Evolutionary conservation across 2,888 invertebrate species (phyloP).

Genomic region (Sepiola atlantica): DNA sequence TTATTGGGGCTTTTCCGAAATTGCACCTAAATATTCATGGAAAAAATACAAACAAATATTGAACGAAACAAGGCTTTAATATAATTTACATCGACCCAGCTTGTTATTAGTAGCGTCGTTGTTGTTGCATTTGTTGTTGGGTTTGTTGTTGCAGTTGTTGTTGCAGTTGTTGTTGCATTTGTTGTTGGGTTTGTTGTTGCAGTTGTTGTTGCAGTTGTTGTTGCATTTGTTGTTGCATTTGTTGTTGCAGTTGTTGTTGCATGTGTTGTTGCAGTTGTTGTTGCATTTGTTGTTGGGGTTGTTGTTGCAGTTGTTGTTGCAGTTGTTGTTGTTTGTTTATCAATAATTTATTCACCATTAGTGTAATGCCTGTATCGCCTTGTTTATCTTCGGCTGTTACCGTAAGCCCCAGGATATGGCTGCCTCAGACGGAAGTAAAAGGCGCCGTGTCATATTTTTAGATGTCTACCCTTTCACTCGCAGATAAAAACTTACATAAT

Average conservation of each 20-base stretch:
- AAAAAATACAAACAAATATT: no score
- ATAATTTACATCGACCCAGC: no score
- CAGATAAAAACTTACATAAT: conserved; percentile 11
- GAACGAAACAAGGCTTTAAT: no score
- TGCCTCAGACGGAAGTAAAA: background rate
- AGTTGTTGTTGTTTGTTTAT: background rate
- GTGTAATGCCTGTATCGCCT: background rate
- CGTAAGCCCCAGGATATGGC: background rate
- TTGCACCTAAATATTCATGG: no score
- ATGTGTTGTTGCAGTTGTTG: background rate
- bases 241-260: background rate
- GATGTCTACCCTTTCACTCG: background rate
- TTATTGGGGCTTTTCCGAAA: no score
- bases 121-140: background rate
- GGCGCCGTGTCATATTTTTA: conserved; percentile 1
- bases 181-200: background rate
- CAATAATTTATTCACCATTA: conserved; percentile 32
- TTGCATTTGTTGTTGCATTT: background rate
- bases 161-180: background rate
- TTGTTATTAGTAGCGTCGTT: background rate
- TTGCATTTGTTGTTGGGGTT: background rate
- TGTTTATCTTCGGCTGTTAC: background rate
- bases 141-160: background rate
- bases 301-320: background rate
- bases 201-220: background rate